Percentiles rank a stretch among this genome's conserved stretches.
These are phyloP conservation scores for Eupsittula cactorum DNA, from an alignment of 2,113 vertebrate species.

Conservation along the genomic window DNA sequence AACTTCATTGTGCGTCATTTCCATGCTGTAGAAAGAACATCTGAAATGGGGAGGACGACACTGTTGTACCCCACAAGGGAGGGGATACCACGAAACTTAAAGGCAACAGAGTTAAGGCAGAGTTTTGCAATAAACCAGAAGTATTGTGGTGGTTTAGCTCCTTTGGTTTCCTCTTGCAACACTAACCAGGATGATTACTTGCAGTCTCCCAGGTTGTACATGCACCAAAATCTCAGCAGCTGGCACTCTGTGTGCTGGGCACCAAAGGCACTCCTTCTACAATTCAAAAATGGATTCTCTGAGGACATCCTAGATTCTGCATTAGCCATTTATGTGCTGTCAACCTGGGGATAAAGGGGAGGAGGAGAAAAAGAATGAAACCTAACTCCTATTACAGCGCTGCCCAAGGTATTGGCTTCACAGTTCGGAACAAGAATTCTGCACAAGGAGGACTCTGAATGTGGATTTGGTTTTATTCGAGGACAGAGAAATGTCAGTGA, in stretches of 20 bases:
- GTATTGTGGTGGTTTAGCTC: neutral
- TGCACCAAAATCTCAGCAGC: neutral
- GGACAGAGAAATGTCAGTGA: neutral
- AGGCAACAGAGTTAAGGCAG: neutral
- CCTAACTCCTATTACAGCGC: neutral
- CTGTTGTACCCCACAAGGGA: neutral
- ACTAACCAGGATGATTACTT: neutral
- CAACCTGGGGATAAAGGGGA: neutral
- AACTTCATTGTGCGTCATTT: neutral
- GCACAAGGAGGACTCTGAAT: neutral
- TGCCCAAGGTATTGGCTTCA: neutral
- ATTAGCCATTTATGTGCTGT: neutral
- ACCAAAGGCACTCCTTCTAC: neutral
- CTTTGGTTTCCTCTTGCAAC: neutral
- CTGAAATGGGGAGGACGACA: neutral
- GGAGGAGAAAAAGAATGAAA: neutral
- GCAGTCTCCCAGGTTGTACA: neutral
- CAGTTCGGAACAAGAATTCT: neutral
- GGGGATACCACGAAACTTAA: neutral
- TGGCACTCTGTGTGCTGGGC: neutral
- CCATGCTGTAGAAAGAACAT: neutral
- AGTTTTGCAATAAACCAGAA: neutral
- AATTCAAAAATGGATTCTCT: neutral
- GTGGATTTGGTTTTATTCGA: neutral
- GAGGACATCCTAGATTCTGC: neutral